phyloP scores from a whole-genome alignment of 2,113 vertebrate genomes.

The Hassar affinis region DNA sequence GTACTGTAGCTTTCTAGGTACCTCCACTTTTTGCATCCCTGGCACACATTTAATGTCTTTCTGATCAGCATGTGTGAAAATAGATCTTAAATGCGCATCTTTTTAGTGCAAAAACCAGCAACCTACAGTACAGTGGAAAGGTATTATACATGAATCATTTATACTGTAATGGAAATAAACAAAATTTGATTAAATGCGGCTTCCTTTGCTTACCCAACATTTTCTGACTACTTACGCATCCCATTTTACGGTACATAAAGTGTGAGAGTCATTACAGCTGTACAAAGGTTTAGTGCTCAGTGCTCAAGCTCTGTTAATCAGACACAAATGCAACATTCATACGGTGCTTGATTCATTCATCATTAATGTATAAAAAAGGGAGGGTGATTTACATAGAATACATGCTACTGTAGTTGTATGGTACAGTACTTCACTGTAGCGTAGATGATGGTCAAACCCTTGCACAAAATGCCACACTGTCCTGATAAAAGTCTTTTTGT shows the following conservation, averaged over 20 bases:
- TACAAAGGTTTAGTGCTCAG: slow-evolving; percentile 4
- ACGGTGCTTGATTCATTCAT: not conserved
- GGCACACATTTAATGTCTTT: not conserved
- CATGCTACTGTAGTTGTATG: not conserved
- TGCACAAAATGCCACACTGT: not conserved
- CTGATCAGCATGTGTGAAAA: not conserved
- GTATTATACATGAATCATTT: not conserved
- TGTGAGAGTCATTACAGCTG: slow-evolving; percentile 3
- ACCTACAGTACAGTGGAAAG: not conserved
- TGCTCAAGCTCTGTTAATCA: slow-evolving; percentile 1
- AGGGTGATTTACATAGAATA: not conserved
- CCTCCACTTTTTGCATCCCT: not conserved
- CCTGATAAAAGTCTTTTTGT: not conserved
- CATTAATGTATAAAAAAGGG: not conserved
- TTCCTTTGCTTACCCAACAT: not conserved
- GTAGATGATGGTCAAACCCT: not conserved
- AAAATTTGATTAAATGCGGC: not conserved
- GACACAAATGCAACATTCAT: slow-evolving; percentile 2
- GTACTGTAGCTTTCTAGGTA: not conserved
- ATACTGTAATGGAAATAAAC: not conserved
- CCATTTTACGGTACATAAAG: slow-evolving; percentile 12
- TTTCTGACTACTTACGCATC: not conserved
- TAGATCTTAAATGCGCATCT: not conserved
- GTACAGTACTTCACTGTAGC: not conserved
- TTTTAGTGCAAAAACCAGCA: not conserved